Conservation (phyloP, 2,113 vertebrate species). For the human (Homo sapiens) region DNA sequence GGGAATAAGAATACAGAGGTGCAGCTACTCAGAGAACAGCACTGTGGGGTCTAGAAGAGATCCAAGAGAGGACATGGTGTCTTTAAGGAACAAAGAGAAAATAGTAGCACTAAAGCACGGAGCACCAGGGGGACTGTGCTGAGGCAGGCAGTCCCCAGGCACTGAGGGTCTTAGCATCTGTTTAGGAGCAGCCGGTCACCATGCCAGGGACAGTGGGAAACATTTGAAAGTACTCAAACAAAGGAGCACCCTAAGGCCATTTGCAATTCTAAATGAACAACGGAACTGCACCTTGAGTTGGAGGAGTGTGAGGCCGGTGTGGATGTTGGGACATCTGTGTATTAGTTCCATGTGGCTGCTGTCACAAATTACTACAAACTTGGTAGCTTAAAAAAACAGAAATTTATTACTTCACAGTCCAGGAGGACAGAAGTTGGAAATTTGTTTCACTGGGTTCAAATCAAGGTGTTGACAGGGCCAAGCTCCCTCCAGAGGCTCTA, state of each 20-base stretch:
- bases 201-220: neutral
- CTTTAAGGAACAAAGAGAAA: neutral
- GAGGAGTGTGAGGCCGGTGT: neutral
- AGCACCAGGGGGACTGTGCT: neutral
- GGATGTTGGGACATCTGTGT: too few species aligned
- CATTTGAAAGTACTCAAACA: neutral
- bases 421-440: neutral
- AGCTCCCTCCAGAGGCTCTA: neutral
- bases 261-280: neutral
- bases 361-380: too few species aligned
- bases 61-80: neutral
- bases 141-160: too few species aligned
- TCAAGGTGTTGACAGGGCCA: too few species aligned
- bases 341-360: neutral
- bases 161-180: rapidly evolving
- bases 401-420: too few species aligned
- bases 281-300: neutral
- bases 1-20: neutral
- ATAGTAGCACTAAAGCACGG: neutral
- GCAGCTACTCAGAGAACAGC: neutral
- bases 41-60: neutral
- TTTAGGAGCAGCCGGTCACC: neutral
- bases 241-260: neutral
- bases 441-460: neutral
- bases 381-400: neutral